Conservation (phyloP, 2,888 invertebrate species). For the Ectobius pallidus region DNA sequence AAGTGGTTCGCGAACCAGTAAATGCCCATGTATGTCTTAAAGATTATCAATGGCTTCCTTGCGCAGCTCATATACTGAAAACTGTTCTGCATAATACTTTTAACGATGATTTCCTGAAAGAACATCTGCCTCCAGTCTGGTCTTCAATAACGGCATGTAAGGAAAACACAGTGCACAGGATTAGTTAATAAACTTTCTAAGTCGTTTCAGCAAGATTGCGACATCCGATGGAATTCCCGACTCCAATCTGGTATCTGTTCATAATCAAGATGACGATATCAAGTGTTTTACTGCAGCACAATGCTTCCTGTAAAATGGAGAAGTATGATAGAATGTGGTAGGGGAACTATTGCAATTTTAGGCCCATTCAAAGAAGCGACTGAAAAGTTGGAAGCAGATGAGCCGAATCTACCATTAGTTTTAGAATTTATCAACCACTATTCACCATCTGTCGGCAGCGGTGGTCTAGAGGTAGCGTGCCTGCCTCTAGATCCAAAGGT, state of each 20-base stretch:
- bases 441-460: background rate
- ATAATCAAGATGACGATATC: background rate
- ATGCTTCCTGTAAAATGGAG: too few species aligned
- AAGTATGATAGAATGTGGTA: background rate
- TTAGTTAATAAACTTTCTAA: background rate
- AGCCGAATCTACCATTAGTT: background rate
- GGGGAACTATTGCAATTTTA: background rate
- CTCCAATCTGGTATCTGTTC: background rate
- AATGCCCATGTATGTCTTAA: too few species aligned
- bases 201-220: background rate
- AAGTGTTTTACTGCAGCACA: background rate
- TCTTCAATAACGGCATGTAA: background rate
- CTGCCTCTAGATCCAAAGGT: too few species aligned
- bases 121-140: background rate
- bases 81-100: background rate
- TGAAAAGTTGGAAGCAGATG: too few species aligned
- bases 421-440: background rate
- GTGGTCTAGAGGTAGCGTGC: too few species aligned
- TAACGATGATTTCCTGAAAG: background rate
- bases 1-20: too few species aligned
- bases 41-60: background rate
- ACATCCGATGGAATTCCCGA: background rate
- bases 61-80: too few species aligned
- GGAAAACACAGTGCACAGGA: background rate
- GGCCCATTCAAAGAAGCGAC: background rate